Conservation (phyloP, 92 coral and sea anemone species). For the Anthopleura xanthogrammica region DNA sequence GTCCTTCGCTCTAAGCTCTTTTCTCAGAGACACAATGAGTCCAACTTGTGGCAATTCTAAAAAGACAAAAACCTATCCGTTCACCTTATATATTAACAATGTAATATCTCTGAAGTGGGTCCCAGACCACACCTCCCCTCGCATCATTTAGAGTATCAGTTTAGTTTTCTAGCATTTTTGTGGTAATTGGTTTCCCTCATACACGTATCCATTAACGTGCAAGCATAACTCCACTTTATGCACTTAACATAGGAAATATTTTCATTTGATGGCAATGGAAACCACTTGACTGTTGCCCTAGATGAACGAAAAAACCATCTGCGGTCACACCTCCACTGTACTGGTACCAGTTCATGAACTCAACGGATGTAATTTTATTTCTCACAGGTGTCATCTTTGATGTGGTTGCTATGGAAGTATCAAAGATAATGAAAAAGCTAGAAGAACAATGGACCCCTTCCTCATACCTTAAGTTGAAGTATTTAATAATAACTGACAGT, state of each 20-base stretch:
- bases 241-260: background rate
- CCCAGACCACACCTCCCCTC: background rate
- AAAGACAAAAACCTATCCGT: too few relatives aligned
- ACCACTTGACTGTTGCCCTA: background rate
- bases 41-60: too few relatives aligned
- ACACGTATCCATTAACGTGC: background rate
- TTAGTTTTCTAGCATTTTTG: background rate
- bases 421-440: background rate
- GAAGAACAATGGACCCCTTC: slow-evolving; percentile 19
- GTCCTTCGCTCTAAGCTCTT: too few relatives aligned
- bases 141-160: background rate
- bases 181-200: background rate
- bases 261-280: background rate
- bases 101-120: too few relatives aligned
- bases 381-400: slow-evolving; percentile 21
- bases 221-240: background rate
- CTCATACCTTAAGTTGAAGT: background rate
- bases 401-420: slow-evolving; percentile 22
- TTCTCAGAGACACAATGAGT: too few relatives aligned
- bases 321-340: background rate
- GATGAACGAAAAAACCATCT: background rate
- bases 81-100: too few relatives aligned
- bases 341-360: slow-evolving; percentile 17
- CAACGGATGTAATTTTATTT: background rate
- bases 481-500: slow-evolving; percentile 16